These are phyloP conservation scores for Diuraphis noxia DNA, from an alignment of 1,140 invertebrate species.

Conservation along the genomic window DNA sequence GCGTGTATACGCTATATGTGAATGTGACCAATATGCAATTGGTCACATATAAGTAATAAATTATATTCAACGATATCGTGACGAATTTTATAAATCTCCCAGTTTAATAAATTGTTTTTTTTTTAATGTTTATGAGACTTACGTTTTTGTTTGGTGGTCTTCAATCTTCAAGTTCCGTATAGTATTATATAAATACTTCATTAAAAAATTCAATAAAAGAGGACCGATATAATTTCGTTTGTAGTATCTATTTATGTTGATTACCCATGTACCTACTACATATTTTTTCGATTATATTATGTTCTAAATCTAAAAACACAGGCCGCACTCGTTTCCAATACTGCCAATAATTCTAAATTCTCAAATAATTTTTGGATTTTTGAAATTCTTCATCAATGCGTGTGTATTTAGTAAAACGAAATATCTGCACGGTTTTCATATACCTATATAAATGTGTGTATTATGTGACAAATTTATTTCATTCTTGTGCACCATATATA, in stretches of 20 bases:
- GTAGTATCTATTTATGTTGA: neutral
- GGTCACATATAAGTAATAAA: neutral
- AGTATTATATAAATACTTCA: neutral
- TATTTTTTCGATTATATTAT: neutral
- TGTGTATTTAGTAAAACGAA: neutral
- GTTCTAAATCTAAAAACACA: no score
- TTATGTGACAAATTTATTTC: conserved; percentile 1
- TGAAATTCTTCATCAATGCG: neutral
- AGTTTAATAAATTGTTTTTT: neutral
- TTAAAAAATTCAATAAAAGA: neutral
- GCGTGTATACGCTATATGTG: neutral
- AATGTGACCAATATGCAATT: neutral
- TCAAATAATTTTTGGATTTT: neutral
- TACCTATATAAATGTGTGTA: neutral
- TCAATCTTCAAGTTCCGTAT: neutral
- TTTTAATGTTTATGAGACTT: neutral
- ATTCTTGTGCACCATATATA: neutral
- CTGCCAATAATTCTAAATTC: neutral
- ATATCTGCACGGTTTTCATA: neutral
- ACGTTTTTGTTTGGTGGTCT: neutral
- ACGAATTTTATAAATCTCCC: neutral
- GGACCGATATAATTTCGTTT: neutral
- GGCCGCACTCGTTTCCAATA: neutral
- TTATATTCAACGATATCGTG: neutral
- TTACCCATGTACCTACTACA: neutral